phyloP scores from a whole-genome alignment of 2,888 invertebrate species.

The Cantharis nigra region DNA sequence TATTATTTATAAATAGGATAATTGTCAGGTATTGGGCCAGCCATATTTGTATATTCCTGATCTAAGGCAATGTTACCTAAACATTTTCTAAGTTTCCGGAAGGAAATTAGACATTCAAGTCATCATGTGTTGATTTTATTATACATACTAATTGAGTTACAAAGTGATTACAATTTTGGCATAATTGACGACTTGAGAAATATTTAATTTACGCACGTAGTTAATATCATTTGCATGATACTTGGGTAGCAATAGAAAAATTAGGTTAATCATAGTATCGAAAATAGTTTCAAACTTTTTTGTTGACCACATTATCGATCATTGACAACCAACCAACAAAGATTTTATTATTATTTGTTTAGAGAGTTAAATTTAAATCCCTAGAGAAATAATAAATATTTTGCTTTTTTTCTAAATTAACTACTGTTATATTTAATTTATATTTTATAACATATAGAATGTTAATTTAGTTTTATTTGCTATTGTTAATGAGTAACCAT shows the following conservation, averaged over 20 bases:
- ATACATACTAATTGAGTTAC: neutral
- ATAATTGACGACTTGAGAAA: neutral
- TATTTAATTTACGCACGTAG: neutral
- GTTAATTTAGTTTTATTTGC: constrained; percentile 14
- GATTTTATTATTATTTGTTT: neutral
- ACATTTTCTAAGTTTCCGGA: neutral
- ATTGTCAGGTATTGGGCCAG: neutral
- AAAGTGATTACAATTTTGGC: neutral
- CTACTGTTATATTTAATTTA: neutral
- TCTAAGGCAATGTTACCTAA: neutral
- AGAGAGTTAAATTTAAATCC: neutral
- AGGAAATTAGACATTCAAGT: neutral
- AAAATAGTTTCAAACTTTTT: neutral
- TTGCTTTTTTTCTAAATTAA: neutral
- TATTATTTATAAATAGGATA: neutral
- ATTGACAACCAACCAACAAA: neutral
- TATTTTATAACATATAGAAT: constrained; percentile 1
- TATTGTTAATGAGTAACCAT: constrained; percentile 20
- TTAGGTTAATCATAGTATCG: neutral
- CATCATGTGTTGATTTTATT: neutral
- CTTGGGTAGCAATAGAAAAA: neutral
- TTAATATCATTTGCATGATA: neutral
- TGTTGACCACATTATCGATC: neutral
- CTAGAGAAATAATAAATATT: neutral
- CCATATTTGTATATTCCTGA: neutral